Percentiles rank a stretch among this genome's conserved stretches.
These are phyloP conservation scores for Paracanthobrama guichenoti DNA, from an alignment of 2,113 vertebrate genomes.

Conservation along the genomic window DNA sequence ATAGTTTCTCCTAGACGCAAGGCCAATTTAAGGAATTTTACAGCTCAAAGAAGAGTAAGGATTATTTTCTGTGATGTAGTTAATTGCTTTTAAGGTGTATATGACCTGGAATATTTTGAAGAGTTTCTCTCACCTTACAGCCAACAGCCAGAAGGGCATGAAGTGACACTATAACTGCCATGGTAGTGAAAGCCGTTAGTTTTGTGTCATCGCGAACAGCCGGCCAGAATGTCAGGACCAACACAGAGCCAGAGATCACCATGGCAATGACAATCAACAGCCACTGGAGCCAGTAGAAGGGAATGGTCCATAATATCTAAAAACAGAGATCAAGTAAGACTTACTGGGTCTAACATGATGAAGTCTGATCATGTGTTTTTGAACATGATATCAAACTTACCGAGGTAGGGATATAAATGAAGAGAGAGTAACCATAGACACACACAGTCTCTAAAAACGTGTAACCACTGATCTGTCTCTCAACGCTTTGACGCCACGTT, in stretches of 20 bases:
- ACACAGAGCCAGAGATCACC: constrained; percentile 75
- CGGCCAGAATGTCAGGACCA: constrained; percentile 85
- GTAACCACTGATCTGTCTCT: constrained; percentile 72
- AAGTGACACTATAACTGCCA: constrained; percentile 73
- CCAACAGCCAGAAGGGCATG: constrained; percentile 82
- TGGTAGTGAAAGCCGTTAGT: constrained; percentile 66
- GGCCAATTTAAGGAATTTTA: not conserved
- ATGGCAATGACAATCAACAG: constrained; percentile 76
- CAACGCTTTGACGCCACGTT: constrained; percentile 77
- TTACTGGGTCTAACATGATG: not conserved
- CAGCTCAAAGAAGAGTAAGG: not conserved
- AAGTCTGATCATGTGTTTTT: not conserved
- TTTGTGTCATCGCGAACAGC: constrained; percentile 77
- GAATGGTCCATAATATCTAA: constrained; percentile 84
- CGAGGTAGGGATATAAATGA: constrained; percentile 83
- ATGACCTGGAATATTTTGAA: not conserved
- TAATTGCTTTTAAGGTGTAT: not conserved
- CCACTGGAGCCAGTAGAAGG: constrained; percentile 79
- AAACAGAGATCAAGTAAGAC: not conserved
- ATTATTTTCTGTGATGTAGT: not conserved
- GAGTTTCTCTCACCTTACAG: constrained; percentile 77
- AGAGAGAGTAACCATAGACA: constrained; percentile 86
- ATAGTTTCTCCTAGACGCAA: not conserved
- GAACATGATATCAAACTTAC: constrained; percentile 70
- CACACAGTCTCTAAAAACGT: constrained; percentile 87